Percentiles rank a stretch among this genome's conserved stretches.
Evolutionary conservation across 2,888 invertebrate genomes (phyloP).

Genomic region (Escarpia spicata): DNA sequence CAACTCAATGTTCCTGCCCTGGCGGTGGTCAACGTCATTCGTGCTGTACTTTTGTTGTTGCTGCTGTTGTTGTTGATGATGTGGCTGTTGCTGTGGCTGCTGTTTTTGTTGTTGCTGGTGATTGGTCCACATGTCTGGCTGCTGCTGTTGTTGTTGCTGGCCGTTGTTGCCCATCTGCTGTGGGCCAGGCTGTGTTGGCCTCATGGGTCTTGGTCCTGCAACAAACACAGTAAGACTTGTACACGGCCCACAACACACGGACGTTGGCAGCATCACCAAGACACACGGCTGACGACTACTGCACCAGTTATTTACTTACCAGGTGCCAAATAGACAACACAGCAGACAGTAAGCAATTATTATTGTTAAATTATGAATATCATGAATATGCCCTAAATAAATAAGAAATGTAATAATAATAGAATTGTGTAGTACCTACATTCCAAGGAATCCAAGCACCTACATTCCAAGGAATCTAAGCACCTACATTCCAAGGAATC

Average conservation of each 20-base stretch:
- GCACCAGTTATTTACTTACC: too few relatives aligned
- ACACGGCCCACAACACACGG: too few relatives aligned
- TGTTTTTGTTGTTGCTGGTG: neutral
- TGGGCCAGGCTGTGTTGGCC: neutral
- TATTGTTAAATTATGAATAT: too few relatives aligned
- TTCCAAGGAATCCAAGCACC: too few relatives aligned
- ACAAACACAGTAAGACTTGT: neutral
- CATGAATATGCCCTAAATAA: too few relatives aligned
- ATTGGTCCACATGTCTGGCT: conserved; percentile 22
- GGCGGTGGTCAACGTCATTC: conserved; percentile 13
- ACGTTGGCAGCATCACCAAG: neutral
- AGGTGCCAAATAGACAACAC: too few relatives aligned
- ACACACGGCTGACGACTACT: neutral
- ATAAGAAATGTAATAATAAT: too few relatives aligned
- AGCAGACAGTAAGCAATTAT: too few relatives aligned
- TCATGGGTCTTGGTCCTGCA: neutral
- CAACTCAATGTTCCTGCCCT: neutral
- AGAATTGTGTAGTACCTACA: too few relatives aligned
- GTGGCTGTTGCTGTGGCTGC: neutral
- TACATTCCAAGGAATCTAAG: too few relatives aligned
- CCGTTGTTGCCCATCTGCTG: conserved; percentile 19
- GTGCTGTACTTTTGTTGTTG: neutral
- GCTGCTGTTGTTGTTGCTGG: conserved; percentile 24
- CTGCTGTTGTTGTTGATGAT: neutral
- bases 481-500: too few relatives aligned